Percentiles rank a stretch among this genome's conserved stretches.
phyloP scores from a whole-genome alignment of 2,113 vertebrate species.

The Monopterus albus region DNA sequence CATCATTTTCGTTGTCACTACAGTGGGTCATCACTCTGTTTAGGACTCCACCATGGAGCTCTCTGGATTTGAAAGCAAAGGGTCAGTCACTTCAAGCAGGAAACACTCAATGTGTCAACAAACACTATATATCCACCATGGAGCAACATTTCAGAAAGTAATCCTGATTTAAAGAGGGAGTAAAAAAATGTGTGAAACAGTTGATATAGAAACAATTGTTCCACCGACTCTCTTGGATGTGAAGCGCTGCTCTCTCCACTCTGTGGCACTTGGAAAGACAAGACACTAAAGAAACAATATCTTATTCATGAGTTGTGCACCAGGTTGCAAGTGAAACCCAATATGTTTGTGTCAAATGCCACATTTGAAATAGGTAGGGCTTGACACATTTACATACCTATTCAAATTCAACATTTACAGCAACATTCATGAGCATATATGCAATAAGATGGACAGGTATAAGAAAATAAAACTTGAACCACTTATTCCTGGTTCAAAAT shows the following conservation, averaged over 20 bases:
- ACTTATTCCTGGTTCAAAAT: neutral
- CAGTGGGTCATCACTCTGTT: constrained; percentile 59
- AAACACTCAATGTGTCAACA: neutral
- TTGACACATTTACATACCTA: constrained; percentile 39
- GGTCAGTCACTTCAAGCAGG: constrained; percentile 9
- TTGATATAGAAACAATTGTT: constrained; percentile 1
- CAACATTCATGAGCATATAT: neutral
- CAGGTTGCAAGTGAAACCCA: constrained; percentile 63
- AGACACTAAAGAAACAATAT: constrained; percentile 72
- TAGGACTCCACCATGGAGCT: constrained; percentile 1
- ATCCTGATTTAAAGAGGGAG: constrained; percentile 10
- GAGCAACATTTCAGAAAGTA: constrained; percentile 2
- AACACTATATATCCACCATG: neutral
- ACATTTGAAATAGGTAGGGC: constrained; percentile 41
- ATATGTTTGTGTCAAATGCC: constrained; percentile 74
- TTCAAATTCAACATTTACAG: constrained; percentile 24
- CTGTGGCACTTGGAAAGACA: constrained; percentile 59
- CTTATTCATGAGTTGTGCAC: constrained; percentile 78
- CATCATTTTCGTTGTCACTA: constrained; percentile 45
- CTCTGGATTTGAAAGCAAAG: neutral
- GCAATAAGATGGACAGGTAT: neutral
- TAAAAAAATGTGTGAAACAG: neutral
- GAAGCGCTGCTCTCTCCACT: constrained; percentile 29
- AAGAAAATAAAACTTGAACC: neutral
- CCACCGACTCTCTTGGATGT: constrained; percentile 5